phyloP scores from a whole-genome alignment of 2,113 vertebrate species.

The Thalassarche chlororhynchos region DNA sequence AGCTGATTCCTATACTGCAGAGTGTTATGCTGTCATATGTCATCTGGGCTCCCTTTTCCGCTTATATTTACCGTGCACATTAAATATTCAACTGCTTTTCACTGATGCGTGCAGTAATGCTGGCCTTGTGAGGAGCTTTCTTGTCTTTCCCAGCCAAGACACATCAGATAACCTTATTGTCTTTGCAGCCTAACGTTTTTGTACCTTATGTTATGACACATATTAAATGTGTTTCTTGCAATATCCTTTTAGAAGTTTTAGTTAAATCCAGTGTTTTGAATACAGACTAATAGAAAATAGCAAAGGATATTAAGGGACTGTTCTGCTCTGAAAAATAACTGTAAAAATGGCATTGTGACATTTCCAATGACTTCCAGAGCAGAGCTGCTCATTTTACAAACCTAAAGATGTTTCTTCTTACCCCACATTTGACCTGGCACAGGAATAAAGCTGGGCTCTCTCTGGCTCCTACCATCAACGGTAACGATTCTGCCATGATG shows the following conservation, averaged over 20 bases:
- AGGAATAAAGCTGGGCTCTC: background rate
- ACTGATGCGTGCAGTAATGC: constrained; percentile 8
- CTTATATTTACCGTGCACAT: constrained; percentile 17
- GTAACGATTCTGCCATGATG: background rate
- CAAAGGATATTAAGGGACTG: background rate
- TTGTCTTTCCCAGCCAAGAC: constrained; percentile 10
- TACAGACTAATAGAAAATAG: constrained; percentile 4
- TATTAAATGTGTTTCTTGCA: constrained; percentile 1
- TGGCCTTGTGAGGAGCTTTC: constrained; percentile 10
- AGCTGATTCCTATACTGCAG: constrained; percentile 2
- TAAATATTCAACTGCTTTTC: constrained; percentile 56
- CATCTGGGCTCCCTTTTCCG: constrained; percentile 34
- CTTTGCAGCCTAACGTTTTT: background rate
- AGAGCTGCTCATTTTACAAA: constrained; percentile 34
- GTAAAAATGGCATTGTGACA: background rate
- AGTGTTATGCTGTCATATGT: constrained; percentile 27
- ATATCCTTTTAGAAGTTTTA: constrained; percentile 2
- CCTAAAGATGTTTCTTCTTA: constrained; percentile 35
- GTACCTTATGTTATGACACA: background rate
- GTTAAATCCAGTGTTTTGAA: background rate
- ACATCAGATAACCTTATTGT: constrained; percentile 12
- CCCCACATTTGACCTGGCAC: background rate
- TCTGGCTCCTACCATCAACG: background rate
- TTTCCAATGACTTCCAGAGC: constrained; percentile 33
- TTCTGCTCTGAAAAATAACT: background rate